Conservation (phyloP, 2,797 vertebrate genomes). For the Anomalospiza imberbis region DNA sequence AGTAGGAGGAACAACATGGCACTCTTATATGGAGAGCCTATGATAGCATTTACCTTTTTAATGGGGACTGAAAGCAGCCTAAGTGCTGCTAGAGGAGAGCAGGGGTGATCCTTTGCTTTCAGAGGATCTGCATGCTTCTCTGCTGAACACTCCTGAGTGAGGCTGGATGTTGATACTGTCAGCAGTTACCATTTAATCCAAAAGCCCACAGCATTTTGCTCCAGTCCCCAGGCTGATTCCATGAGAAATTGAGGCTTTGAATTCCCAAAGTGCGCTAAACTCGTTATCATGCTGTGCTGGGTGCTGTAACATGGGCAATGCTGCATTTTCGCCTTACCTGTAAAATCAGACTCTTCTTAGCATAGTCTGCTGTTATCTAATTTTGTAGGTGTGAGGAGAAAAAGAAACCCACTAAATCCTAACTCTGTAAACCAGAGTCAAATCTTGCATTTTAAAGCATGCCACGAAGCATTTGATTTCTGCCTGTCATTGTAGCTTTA, state of each 20-base stretch:
- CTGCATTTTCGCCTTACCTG: neutral
- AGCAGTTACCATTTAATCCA: neutral
- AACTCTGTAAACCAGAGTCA: neutral
- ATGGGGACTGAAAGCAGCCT: neutral
- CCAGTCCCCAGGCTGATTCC: neutral
- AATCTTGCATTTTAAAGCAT: neutral
- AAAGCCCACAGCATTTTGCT: neutral
- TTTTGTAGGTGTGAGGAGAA: neutral
- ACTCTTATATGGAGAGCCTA: neutral
- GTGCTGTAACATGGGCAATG: neutral
- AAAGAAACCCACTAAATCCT: neutral
- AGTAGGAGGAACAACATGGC: neutral
- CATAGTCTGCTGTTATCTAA: neutral
- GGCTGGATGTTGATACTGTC: neutral
- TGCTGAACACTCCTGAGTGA: neutral
- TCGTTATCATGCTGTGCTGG: rapidly evolving
- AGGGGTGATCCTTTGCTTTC: neutral
- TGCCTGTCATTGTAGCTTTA: neutral
- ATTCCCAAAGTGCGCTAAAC: neutral
- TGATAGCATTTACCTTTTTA: neutral
- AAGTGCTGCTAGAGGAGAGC: neutral
- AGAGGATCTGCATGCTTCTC: neutral
- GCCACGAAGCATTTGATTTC: neutral
- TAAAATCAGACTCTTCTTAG: neutral
- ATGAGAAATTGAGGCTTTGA: neutral